Conservation (phyloP, 2,113 vertebrate species). For the Pomatostomus ruficeps region DNA sequence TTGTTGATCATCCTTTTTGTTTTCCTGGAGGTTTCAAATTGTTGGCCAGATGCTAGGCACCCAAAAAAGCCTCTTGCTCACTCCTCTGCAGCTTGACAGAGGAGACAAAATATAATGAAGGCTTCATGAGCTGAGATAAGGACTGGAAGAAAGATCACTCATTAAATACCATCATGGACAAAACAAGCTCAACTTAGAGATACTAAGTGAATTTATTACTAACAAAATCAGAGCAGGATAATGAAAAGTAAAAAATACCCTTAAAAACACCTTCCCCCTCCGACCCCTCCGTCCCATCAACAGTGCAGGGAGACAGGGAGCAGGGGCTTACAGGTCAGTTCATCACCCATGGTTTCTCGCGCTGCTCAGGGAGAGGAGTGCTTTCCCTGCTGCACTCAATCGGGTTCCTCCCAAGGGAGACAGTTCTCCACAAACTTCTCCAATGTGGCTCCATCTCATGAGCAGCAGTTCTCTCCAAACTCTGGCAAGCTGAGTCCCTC, state of each 20-base stretch:
- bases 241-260: background rate
- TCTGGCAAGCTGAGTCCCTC: rapidly evolving
- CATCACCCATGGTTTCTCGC: rapidly evolving
- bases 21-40: background rate
- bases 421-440: rapidly evolving
- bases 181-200: background rate
- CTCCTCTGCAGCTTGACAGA: background rate
- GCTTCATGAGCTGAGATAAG: background rate
- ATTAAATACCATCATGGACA: background rate
- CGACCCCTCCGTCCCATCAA: background rate
- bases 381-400: background rate
- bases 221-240: background rate
- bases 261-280: background rate
- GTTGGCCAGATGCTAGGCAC: background rate
- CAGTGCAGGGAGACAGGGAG: background rate
- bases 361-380: background rate
- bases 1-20: background rate
- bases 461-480: background rate
- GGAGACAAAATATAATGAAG: background rate
- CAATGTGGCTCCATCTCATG: rapidly evolving
- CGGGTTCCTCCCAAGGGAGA: background rate
- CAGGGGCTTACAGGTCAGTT: background rate
- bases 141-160: background rate
- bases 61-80: background rate
- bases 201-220: background rate